A percentile compares a stretch with the other conserved stretches of the same genome.
Evolutionary conservation across 2,797 vertebrate species (phyloP).

Genomic region (Neomorphus geoffroyi): DNA sequence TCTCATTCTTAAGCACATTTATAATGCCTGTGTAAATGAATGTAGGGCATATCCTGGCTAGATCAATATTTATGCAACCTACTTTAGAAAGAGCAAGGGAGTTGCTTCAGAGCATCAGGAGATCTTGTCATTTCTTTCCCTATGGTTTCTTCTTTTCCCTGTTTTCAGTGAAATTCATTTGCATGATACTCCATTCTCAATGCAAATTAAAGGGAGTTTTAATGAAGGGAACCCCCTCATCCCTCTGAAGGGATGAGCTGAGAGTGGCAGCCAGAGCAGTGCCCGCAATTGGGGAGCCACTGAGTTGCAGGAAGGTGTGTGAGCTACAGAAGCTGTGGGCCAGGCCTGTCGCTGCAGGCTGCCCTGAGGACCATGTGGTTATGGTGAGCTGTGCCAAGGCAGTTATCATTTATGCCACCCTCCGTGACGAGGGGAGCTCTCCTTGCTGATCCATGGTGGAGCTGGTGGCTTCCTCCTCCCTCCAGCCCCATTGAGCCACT

Average conservation of each 20-base stretch:
- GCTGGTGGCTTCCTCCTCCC: neutral
- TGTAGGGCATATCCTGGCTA: neutral
- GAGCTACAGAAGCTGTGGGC: neutral
- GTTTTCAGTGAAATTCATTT: slow-evolving; percentile 5
- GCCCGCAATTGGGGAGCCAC: accelerated
- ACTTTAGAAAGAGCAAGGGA: slow-evolving; percentile 52
- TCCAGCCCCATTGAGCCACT: neutral
- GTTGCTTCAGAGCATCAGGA: slow-evolving; percentile 17
- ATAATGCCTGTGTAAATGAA: slow-evolving; percentile 55
- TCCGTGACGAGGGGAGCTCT: accelerated
- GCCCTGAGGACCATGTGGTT: accelerated
- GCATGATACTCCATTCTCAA: neutral
- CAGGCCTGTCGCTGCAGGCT: neutral
- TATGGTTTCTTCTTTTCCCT: neutral
- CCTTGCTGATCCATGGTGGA: accelerated
- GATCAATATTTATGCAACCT: slow-evolving; percentile 55
- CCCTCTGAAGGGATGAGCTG: neutral
- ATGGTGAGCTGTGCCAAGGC: neutral
- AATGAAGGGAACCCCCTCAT: neutral
- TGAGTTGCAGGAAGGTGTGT: neutral
- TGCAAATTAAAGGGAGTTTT: neutral
- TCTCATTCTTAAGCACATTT: slow-evolving; percentile 53
- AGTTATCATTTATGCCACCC: accelerated
- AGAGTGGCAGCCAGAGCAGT: accelerated
- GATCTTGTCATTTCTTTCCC: slow-evolving; percentile 25